Evolutionary conservation across 1,140 invertebrate genomes (phyloP).

Genomic region (Drosophila yakuba): DNA sequence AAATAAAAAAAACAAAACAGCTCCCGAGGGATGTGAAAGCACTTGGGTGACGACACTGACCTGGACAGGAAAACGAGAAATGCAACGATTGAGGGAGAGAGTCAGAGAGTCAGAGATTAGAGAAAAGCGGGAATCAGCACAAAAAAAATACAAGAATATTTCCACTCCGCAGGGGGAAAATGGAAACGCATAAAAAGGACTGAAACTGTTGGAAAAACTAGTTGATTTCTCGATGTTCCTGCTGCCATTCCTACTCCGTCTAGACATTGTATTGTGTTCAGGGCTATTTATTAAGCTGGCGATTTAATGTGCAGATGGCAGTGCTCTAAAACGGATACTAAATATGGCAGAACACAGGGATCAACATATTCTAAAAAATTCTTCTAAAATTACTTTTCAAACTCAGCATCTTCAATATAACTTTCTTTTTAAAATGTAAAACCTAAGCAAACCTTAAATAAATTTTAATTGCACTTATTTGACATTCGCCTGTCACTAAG

Average conservation of each 20-base stretch:
- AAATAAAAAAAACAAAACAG: neutral
- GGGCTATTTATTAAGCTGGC: constrained; percentile 58
- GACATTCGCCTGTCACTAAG: neutral
- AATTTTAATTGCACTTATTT: neutral
- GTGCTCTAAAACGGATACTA: neutral
- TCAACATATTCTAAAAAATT: too few species aligned
- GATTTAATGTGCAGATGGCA: neutral
- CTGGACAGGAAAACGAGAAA: constrained; percentile 30
- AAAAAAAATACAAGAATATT: constrained; percentile 13
- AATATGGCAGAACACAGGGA: neutral
- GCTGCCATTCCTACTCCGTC: neutral
- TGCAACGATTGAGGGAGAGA: constrained; percentile 7
- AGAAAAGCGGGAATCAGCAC: constrained; percentile 34
- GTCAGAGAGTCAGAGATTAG: constrained; percentile 51
- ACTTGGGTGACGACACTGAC: constrained; percentile 36
- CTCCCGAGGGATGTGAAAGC: constrained; percentile 12
- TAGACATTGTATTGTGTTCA: constrained; percentile 12
- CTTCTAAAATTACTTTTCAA: too few species aligned
- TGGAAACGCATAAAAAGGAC: constrained; percentile 40
- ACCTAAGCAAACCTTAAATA: neutral
- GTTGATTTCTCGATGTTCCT: constrained; percentile 13
- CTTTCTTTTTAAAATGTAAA: neutral
- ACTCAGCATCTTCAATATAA: too few species aligned
- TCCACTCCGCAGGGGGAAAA: constrained; percentile 17
- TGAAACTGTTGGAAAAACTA: constrained; percentile 39